Percentiles rank a stretch among this genome's conserved stretches.
Evolutionary conservation across 2,888 invertebrate species (phyloP).

Genomic region (Drosophila yooni): DNA sequence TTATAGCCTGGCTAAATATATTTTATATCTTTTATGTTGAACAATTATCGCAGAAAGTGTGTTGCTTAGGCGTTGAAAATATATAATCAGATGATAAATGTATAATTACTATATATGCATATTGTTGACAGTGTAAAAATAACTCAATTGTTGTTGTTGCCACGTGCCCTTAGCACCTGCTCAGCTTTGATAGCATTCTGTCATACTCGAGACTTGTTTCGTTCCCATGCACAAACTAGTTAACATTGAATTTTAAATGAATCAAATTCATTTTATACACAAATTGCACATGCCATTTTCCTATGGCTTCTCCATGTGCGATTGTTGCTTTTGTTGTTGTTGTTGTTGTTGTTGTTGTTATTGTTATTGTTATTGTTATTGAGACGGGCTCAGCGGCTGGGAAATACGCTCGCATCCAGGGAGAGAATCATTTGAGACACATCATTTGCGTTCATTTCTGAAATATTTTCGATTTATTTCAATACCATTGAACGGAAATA

Average conservation of each 20-base stretch:
- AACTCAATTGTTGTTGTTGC: background rate
- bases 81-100: background rate
- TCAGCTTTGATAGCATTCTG: background rate
- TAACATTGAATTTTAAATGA: slow-evolving; percentile 73
- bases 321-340: slow-evolving; percentile 7
- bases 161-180: background rate
- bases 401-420: background rate
- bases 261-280: slow-evolving; percentile 48
- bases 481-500: slow-evolving; percentile 44
- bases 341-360: slow-evolving; percentile 7
- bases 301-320: slow-evolving; percentile 65
- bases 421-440: background rate
- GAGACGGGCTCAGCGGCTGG: slow-evolving; percentile 1
- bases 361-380: slow-evolving; percentile 10
- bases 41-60: background rate
- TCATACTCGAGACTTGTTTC: slow-evolving; percentile 8
- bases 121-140: background rate
- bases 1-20: slow-evolving; percentile 33
- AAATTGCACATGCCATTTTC: slow-evolving; percentile 50
- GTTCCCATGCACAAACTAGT: slow-evolving; percentile 54
- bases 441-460: background rate
- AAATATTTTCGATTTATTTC: slow-evolving; percentile 33
- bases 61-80: background rate
- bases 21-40: slow-evolving; percentile 21
- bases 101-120: background rate